These are phyloP conservation scores for Anthopleura sola DNA, from an alignment of 64 coral and sea anemone species.

Conservation along the genomic window DNA sequence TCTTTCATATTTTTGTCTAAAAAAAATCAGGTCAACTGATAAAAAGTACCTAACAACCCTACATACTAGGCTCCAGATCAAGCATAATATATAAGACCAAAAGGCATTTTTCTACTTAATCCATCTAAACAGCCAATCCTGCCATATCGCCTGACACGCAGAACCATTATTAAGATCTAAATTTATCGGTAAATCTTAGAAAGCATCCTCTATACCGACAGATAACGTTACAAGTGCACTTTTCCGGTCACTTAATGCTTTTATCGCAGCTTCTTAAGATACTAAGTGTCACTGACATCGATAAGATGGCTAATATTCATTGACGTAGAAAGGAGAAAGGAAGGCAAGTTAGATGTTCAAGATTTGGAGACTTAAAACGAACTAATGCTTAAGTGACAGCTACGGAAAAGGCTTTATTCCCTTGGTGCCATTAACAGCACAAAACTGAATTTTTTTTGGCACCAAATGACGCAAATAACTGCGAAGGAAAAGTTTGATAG, in stretches of 20 bases:
- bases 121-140: background rate
- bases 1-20: too few relatives aligned
- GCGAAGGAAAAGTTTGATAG: background rate
- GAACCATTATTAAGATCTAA: background rate
- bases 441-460: background rate
- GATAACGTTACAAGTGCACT: conserved; percentile 19
- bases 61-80: too few relatives aligned
- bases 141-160: background rate
- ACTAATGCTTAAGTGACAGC: background rate
- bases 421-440: background rate
- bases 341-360: background rate
- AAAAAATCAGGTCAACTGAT: too few relatives aligned
- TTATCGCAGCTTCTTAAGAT: conserved; percentile 8
- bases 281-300: background rate
- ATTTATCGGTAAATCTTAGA: background rate
- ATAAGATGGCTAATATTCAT: background rate
- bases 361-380: background rate
- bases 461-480: background rate
- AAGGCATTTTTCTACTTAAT: background rate
- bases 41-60: too few relatives aligned
- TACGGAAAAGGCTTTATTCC: background rate
- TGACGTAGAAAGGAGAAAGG: background rate
- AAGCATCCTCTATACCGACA: background rate
- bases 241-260: conserved; percentile 28
- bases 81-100: background rate